Evolutionary conservation across 1,140 invertebrate species (phyloP), one percentile per base, ranked within the genome.

Genomic region (Mylabris phalerata): DNA sequence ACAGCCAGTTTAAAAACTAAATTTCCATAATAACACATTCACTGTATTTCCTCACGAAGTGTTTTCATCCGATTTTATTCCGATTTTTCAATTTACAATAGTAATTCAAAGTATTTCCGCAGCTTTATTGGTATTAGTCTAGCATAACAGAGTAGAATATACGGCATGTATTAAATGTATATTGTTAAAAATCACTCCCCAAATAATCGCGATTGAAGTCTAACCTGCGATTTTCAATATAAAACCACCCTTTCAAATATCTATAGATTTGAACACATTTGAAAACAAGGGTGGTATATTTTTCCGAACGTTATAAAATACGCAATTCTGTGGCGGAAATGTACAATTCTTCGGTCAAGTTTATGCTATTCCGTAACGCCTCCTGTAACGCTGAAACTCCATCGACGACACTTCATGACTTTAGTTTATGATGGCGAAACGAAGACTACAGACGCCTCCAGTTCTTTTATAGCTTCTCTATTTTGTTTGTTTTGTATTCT

Each of bases 341-440:
- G 38, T 50, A 50, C 58, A 55, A 60, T 60, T 55, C 45, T 48
- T 50, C 51, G 50, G 58, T 32, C 58, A 45, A 60, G 50, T 60
- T 54, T 49, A 59, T 59, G 57, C 41, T 54, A 52, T 51, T 59
- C 11, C 57, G 43, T 52, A 52, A 44, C 39, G 45, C 51, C 42
- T 45, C 42, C 51, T 60, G 46, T 44, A 7, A 7, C 32, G 19
- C 32, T 32, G 7, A 32, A 32, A 32, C 32, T 32, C 32, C 32
- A 32, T 32, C 32, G 32, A 32, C 32, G 32, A 47, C 50, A 48
- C 51, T 60, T 55, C 38, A 46, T 42, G 51, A 40, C 50, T 32
- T 32, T 3, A 46, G 42, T 54, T 54, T 54, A 54, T 54, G 51
- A 42, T 32, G 7, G 7, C 32, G 4, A 32, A 5, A 32, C 19